These are phyloP conservation scores for Phymastichus coffea DNA, from an alignment of 1,140 invertebrate genomes.

Conservation along the genomic window DNA sequence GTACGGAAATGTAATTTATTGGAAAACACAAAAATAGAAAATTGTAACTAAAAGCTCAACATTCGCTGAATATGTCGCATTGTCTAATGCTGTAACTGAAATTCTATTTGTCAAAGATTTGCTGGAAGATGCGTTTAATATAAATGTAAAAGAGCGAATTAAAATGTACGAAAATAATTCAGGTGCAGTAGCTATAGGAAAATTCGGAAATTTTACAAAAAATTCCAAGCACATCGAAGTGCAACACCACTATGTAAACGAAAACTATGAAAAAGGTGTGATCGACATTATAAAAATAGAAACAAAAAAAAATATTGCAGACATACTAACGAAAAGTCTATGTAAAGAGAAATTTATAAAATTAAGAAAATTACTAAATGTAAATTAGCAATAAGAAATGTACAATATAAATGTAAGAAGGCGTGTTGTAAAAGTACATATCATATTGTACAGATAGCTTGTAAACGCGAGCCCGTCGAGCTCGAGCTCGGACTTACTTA, in stretches of 20 bases:
- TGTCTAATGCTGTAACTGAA: too few relatives aligned
- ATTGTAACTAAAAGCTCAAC: too few relatives aligned
- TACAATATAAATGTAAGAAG: too few relatives aligned
- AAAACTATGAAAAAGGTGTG: not conserved
- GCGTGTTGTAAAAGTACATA: too few relatives aligned
- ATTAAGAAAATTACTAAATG: not conserved
- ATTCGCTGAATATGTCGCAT: too few relatives aligned
- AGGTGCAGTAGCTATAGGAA: not conserved
- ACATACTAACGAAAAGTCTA: constrained; percentile 13
- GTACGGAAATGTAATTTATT: constrained; percentile 3
- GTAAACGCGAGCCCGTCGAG: too few relatives aligned
- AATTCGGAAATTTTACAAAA: not conserved
- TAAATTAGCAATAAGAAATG: not conserved
- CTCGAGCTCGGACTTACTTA: too few relatives aligned
- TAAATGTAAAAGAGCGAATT: not conserved
- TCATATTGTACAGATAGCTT: too few relatives aligned
- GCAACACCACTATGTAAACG: not conserved
- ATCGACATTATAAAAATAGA: not conserved
- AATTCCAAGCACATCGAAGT: not conserved
- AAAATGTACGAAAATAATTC: not conserved
- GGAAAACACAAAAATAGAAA: constrained; percentile 1
- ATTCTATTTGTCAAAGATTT: too few relatives aligned
- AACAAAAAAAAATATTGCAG: not conserved
- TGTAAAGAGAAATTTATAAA: not conserved
- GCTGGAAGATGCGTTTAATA: too few relatives aligned